A percentile compares a stretch with the other conserved stretches of the same genome.
These are phyloP conservation scores for Hyphantria cunea DNA, from an alignment of 1,140 invertebrate species.

Conservation along the genomic window DNA sequence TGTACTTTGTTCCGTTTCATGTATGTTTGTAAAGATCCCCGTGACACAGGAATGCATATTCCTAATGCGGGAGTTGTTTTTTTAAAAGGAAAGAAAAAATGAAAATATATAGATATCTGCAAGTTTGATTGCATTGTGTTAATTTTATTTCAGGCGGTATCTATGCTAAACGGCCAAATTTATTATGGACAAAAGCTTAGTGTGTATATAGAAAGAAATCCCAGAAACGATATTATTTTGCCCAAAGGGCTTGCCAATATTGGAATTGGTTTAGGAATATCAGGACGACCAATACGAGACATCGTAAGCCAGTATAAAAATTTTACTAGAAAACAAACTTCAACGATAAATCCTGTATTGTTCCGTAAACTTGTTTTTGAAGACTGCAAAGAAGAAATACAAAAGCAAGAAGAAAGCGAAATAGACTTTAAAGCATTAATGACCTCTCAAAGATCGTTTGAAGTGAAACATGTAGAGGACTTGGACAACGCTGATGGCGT, in stretches of 20 bases:
- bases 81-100: too few relatives aligned
- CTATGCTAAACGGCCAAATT: constrained; percentile 60
- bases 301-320: constrained; percentile 57
- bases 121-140: not conserved
- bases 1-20: too few relatives aligned
- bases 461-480: constrained; percentile 3
- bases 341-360: constrained; percentile 38
- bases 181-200: constrained; percentile 52
- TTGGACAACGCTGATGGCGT: not conserved
- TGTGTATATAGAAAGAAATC: constrained; percentile 42
- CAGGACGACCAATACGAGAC: constrained; percentile 53
- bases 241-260: constrained; percentile 55
- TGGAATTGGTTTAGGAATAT: constrained; percentile 52
- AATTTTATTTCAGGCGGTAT: constrained; percentile 58
- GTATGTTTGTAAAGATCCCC: too few relatives aligned
- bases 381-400: not conserved
- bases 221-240: constrained; percentile 35
- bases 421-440: not conserved
- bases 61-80: too few relatives aligned
- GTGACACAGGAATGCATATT: too few relatives aligned
- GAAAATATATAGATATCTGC: not conserved
- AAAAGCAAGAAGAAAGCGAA: not conserved
- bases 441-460: not conserved
- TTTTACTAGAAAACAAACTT: constrained; percentile 43
- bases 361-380: constrained; percentile 41